A percentile compares a stretch with the other conserved stretches of the same genome.
These are phyloP conservation scores for Pseudorhiza aurosa DNA, from an alignment of 30 jellyfish, hydroid and myxozoan species.

Conservation along the genomic window DNA sequence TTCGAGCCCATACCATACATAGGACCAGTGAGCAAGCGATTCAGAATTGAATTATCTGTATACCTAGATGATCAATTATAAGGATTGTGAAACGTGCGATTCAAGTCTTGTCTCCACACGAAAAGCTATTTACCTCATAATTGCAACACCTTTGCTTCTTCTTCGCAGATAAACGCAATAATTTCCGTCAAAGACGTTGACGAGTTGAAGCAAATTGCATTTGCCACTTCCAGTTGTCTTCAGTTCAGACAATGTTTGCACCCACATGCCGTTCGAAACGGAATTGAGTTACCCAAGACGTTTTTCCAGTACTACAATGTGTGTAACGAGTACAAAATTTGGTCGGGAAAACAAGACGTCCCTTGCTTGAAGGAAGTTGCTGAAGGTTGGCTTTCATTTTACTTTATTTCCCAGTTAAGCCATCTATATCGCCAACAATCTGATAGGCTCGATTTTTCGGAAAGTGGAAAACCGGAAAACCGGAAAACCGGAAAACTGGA, in stretches of 20 bases:
- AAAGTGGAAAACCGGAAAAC: too few species aligned
- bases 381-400: background rate
- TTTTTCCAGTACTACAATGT: background rate
- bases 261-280: constrained; percentile 20
- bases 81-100: too few species aligned
- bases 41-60: too few species aligned
- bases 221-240: background rate
- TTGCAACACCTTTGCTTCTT: background rate
- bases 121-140: background rate
- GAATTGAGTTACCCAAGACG: background rate
- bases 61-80: too few species aligned
- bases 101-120: background rate
- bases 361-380: constrained; percentile 2
- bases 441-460: too few species aligned
- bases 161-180: background rate
- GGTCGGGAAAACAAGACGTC: constrained; percentile 5
- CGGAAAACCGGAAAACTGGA: too few species aligned
- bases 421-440: too few species aligned
- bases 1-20: too few species aligned
- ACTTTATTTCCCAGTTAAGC: too few species aligned
- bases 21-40: too few species aligned
- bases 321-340: constrained; percentile 2
- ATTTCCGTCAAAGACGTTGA: background rate
- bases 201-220: background rate
- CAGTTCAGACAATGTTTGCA: constrained; percentile 14